These are phyloP conservation scores for Harpagus bidentatus DNA, from an alignment of 2,113 vertebrate genomes.

Conservation along the genomic window DNA sequence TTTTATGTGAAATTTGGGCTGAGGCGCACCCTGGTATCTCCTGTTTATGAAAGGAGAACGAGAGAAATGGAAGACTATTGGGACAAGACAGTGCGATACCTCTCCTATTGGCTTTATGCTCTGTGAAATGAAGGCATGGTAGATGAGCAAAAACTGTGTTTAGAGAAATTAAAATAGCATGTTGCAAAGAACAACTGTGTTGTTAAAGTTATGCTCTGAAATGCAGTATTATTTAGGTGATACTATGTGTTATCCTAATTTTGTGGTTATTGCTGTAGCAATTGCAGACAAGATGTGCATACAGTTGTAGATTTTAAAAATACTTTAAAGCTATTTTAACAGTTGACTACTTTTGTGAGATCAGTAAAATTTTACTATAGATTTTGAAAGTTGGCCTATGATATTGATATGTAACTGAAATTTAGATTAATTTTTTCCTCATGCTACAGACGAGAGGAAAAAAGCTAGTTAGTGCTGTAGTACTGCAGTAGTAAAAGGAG, in stretches of 20 bases:
- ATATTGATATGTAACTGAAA: neutral
- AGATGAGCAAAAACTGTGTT: neutral
- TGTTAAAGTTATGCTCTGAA: neutral
- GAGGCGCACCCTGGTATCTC: neutral
- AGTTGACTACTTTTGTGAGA: neutral
- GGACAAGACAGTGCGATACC: neutral
- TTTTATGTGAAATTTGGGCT: neutral
- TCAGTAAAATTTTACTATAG: neutral
- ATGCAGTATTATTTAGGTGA: neutral
- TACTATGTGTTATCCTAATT: neutral
- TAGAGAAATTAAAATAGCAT: neutral
- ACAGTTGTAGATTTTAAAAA: neutral
- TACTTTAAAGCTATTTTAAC: neutral
- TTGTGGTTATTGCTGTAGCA: neutral
- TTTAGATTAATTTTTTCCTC: neutral
- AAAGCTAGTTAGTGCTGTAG: neutral
- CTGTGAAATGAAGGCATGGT: neutral
- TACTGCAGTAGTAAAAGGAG: neutral
- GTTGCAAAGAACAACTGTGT: neutral
- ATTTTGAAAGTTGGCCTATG: neutral
- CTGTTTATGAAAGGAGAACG: neutral
- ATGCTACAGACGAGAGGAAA: neutral
- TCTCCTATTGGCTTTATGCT: neutral
- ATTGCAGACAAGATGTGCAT: neutral
- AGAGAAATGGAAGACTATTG: neutral